Evolutionary conservation across 2,888 invertebrate species (phyloP).

Genomic region (Ephialtes manifestator): DNA sequence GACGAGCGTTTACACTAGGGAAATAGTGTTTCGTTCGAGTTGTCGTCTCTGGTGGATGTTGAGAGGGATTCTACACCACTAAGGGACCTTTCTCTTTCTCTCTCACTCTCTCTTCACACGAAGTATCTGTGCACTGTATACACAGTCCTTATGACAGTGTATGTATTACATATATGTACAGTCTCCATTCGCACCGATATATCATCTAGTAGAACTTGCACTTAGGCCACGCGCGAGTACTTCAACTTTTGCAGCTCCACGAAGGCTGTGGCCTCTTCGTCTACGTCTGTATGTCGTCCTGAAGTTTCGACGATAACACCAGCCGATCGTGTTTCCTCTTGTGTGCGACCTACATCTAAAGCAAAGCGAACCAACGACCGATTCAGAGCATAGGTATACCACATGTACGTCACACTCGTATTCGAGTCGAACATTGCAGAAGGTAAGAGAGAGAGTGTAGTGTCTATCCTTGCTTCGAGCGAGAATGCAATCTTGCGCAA

Average conservation of each 20-base stretch:
- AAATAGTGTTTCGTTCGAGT: conserved; percentile 59
- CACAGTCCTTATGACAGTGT: conserved; percentile 26
- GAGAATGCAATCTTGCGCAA: conserved; percentile 50
- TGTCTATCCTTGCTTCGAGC: conserved; percentile 5
- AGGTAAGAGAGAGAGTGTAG: background rate
- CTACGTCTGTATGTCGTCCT: background rate
- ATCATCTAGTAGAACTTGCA: conserved; percentile 9
- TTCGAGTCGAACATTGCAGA: conserved; percentile 11
- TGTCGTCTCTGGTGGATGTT: conserved; percentile 48
- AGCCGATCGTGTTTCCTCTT: conserved; percentile 12
- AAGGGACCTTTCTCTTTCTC: conserved; percentile 13
- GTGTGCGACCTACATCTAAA: conserved; percentile 25
- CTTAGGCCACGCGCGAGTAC: conserved; percentile 13
- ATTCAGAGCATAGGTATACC: background rate
- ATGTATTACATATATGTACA: background rate
- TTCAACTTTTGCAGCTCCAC: conserved; percentile 9
- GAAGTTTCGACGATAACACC: conserved; percentile 44
- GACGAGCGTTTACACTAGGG: conserved; percentile 30
- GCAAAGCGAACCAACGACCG: conserved; percentile 18
- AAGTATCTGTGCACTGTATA: conserved; percentile 1
- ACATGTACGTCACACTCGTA: background rate
- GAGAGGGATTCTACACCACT: conserved; percentile 8
- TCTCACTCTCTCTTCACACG: conserved; percentile 1
- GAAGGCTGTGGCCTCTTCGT: background rate
- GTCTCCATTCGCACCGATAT: background rate